Evolutionary conservation across 2,888 invertebrate genomes (phyloP), one percentile per base, ranked within the genome.

Genomic region (Andrena camellia): DNA sequence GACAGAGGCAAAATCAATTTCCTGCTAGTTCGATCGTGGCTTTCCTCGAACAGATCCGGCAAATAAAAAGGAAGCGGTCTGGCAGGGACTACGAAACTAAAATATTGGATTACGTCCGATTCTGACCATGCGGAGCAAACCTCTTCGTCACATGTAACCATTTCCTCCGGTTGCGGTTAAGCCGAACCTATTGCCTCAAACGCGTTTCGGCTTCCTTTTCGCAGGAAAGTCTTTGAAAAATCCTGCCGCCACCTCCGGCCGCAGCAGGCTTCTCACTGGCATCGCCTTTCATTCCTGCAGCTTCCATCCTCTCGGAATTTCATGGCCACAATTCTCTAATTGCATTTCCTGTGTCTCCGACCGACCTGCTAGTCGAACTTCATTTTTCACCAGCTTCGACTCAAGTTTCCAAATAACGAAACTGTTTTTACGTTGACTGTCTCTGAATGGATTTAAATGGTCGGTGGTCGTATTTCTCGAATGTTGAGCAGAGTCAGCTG

Each of bases 41-140:
- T 82, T 74, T 82, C 31, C 77, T 48, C 71, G n/a, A n/a, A n/a
- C 67, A 59, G 59, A 70, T 77, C 48, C 76, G 73, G 50, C n/a
- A 73, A 57, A 59, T 42, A 68, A 82, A 78, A 74, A 82, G 83
- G 83, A 83, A 83, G 82, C 67, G 72, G 72, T 66, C 52, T 64
- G 62, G 2, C 54, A 35, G 66, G 62, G 29, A 57, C 62, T 57
- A 67, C 63, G 70, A 80, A 80, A 81, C 84, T 68, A 76, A 73
- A 73, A 78, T 81, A 84, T 85, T 74, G 84, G 54, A 78, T 85
- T 85, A 85, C 84, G 69, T 80, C 80, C 74, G 84, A 72, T 60
- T 75, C 68, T 63, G 76, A 60, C 60, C 73, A 59, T 63, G 73
- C 63, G 69, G 76, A 64, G 71, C 82, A 62, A 78, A 62, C 83